phyloP scores from a whole-genome alignment of 2,113 vertebrate genomes.

The Pituophis catenifer region DNA sequence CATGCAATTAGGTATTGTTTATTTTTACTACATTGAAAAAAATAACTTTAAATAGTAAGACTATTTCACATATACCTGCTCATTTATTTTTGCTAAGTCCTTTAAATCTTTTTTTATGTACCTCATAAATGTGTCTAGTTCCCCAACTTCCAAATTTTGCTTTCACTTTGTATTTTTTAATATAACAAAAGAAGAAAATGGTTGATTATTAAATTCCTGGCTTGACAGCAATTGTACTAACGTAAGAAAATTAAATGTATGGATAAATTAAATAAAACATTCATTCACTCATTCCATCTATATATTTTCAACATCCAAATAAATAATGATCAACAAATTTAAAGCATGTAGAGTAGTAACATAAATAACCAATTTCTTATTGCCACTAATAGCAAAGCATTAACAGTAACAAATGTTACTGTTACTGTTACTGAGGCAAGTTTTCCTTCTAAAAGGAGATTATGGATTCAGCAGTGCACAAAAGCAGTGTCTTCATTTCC shows the following conservation, averaged over 20 bases:
- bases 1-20: neutral
- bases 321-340: neutral
- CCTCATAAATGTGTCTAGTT: neutral
- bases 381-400: neutral
- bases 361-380: neutral
- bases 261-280: neutral
- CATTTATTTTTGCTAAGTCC: neutral
- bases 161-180: neutral
- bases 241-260: neutral
- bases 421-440: neutral
- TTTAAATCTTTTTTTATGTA: neutral
- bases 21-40: neutral
- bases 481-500: neutral
- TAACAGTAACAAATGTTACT: neutral
- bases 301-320: neutral
- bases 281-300: neutral
- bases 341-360: neutral
- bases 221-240: neutral
- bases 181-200: neutral
- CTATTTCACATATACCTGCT: neutral
- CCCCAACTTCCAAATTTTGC: neutral
- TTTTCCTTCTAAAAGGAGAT: neutral
- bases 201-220: neutral
- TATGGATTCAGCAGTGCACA: neutral
- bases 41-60: neutral